Percentiles rank a stretch among this genome's conserved stretches.
Evolutionary conservation across 2,888 invertebrate species (phyloP).

Genomic region (Erebia epiphron): DNA sequence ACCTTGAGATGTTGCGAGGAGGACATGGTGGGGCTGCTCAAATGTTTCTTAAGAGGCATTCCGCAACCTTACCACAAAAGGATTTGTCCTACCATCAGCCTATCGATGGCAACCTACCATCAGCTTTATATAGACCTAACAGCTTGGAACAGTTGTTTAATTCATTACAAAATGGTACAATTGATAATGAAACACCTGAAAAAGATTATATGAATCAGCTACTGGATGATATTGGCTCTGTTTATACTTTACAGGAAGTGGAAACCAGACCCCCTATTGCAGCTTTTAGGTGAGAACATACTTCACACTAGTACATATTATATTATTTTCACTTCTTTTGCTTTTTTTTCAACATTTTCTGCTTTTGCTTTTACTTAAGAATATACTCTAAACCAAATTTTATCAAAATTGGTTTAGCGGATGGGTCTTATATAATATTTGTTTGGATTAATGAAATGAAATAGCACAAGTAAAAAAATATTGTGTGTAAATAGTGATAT

Average conservation of each 20-base stretch:
- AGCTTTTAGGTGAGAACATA: conserved; percentile 50
- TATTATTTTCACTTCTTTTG: too few relatives aligned
- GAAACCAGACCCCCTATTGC: conserved; percentile 84
- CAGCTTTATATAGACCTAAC: conserved; percentile 76
- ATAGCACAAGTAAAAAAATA: too few relatives aligned
- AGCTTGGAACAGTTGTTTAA: conserved; percentile 78
- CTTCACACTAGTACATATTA: too few relatives aligned
- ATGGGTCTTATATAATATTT: too few relatives aligned
- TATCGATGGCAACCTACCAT: conserved; percentile 80
- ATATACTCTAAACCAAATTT: too few relatives aligned
- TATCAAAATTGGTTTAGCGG: too few relatives aligned
- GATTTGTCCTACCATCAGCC: conserved; percentile 78
- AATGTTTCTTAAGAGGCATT: conserved; percentile 82
- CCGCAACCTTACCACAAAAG: conserved; percentile 72
- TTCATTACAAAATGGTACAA: conserved; percentile 79
- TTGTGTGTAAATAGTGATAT: too few relatives aligned
- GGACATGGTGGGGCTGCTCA: conserved; percentile 88
- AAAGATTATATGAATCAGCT: conserved; percentile 80
- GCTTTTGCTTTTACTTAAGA: too few relatives aligned
- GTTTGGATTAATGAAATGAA: too few relatives aligned
- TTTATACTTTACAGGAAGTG: conserved; percentile 84
- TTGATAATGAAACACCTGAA: conserved; percentile 80
- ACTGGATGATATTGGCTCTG: conserved; percentile 75
- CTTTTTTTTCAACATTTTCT: too few relatives aligned
- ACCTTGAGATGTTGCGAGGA: conserved; percentile 90